Evolutionary conservation across 2,888 invertebrate species (phyloP).

Genomic region (Cephalotes varians): DNA sequence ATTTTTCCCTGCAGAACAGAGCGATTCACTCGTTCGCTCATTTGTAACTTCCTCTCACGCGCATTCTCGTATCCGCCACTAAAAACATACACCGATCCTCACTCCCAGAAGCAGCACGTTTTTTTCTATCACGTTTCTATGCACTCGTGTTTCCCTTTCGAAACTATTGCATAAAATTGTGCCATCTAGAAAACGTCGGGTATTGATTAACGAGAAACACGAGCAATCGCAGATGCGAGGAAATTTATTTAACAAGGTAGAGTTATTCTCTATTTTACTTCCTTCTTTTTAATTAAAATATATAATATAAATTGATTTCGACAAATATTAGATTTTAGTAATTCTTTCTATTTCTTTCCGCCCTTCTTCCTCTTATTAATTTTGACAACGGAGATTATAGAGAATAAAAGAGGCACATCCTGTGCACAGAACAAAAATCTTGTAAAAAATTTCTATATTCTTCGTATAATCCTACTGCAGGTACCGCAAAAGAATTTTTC

Average conservation of each 20-base stretch:
- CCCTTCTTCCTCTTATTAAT: not conserved
- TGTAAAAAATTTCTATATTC: not conserved
- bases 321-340: not conserved
- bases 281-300: not conserved
- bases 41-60: constrained; percentile 26
- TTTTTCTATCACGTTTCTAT: constrained; percentile 23
- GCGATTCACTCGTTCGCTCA: constrained; percentile 35
- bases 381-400: not conserved
- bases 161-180: constrained; percentile 16
- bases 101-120: constrained; percentile 12
- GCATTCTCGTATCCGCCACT: constrained; percentile 19
- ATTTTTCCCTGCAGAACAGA: constrained; percentile 36
- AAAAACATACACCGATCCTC: constrained; percentile 53
- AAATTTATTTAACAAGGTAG: constrained; percentile 1
- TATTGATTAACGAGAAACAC: constrained; percentile 29
- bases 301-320: not conserved
- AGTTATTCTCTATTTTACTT: not conserved
- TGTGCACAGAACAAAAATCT: not conserved
- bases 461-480: not conserved
- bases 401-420: not conserved
- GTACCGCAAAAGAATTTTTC: not conserved
- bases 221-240: constrained; percentile 17
- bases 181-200: not conserved
- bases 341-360: not conserved
- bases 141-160: constrained; percentile 21